These are phyloP conservation scores for Parnassius mnemosyne DNA, from an alignment of 2,888 invertebrate genomes.

Conservation along the genomic window DNA sequence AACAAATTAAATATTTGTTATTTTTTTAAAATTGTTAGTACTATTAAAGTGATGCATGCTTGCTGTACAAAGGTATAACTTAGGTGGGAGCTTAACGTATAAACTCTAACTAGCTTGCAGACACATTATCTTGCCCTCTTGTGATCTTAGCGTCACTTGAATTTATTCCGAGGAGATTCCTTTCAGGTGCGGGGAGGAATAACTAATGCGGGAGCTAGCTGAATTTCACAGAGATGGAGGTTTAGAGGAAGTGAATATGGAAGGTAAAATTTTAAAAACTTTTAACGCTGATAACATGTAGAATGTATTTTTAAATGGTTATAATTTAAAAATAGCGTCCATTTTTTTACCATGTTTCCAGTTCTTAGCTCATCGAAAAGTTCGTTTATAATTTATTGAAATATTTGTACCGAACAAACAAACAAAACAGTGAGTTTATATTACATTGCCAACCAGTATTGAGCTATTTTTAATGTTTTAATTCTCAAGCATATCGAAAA, in stretches of 20 bases:
- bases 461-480: no score
- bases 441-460: no score
- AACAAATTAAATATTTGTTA: no score
- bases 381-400: no score
- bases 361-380: no score
- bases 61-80: slow-evolving; percentile 22
- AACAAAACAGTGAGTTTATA: no score
- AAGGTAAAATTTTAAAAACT: slow-evolving; percentile 17
- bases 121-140: slow-evolving; percentile 25
- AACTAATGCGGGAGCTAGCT: slow-evolving; percentile 25
- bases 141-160: slow-evolving; percentile 27
- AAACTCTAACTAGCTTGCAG: slow-evolving; percentile 25
- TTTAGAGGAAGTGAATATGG: slow-evolving; percentile 21
- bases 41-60: not conserved
- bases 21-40: no score
- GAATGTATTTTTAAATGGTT: slow-evolving; percentile 2
- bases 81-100: slow-evolving; percentile 22
- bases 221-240: slow-evolving; percentile 19
- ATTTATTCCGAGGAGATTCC: slow-evolving; percentile 36
- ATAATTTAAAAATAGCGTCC: no score
- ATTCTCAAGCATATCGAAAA: no score
- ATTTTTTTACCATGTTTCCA: no score
- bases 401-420: no score
- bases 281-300: slow-evolving; percentile 9
- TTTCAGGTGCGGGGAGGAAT: slow-evolving; percentile 30